Evolutionary conservation across 2,888 invertebrate genomes (phyloP), one percentile per base, ranked within the genome.

Genomic region (Hypena proboscidalis): DNA sequence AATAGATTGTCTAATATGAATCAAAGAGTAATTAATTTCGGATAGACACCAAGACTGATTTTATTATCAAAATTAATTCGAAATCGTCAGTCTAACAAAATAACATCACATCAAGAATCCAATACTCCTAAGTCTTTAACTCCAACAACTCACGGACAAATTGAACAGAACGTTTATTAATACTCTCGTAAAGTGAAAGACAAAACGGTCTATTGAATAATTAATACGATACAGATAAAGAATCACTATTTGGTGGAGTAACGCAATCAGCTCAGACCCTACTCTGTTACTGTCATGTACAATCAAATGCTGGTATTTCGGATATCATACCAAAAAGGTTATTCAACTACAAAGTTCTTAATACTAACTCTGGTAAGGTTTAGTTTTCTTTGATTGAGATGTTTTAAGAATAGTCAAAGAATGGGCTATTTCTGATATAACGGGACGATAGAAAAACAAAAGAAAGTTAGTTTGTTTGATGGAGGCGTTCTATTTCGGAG

Each of bases 271-370:
- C 63, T 70, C 50, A 41, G 68, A 78, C 77, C 72, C 67, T 68
- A 74, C 74, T 79, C 73, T 70, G 73, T 80, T 67, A 71, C 75
- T 74, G 80, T 79, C 82, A 76, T 74, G 71, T 74, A 68, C 77
- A 77, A 81, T 82, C 77, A 76, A 75, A 69, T 63, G 64, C 58
- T 70, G 50, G 50, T 48, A 44, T 55, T 70, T 56, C 29, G 23
- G 9, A 31, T 1, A 32, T 33, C 37, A 36, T 20, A 32, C 41
- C 9, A 29, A n/a, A 0, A 22, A 8, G n/a, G n/a, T n/a, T n/a
- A n/a, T n/a, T n/a, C n/a, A n/a, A n/a, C n/a, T n/a, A n/a, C n/a
- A n/a, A n/a, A n/a, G n/a, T n/a, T n/a, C n/a, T n/a, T n/a, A n/a
- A n/a, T n/a, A n/a, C n/a, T n/a, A n/a, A n/a, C n/a, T n/a, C n/a